These are phyloP conservation scores for Lepidurus apus DNA, from an alignment of 1,140 invertebrate species.

Conservation along the genomic window DNA sequence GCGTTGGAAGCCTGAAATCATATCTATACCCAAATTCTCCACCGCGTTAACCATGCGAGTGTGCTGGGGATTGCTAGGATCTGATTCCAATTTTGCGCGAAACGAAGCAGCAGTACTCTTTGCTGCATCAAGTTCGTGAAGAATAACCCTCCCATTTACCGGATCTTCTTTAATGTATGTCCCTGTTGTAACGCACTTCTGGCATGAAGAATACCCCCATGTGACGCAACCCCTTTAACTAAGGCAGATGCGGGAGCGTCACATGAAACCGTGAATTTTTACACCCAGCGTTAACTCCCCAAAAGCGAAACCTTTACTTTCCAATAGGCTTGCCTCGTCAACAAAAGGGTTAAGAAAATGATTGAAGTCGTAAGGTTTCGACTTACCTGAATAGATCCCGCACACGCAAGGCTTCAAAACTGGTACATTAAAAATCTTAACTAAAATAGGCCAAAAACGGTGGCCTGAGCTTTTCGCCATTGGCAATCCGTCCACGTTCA, in stretches of 20 bases:
- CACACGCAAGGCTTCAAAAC: slow-evolving; percentile 36
- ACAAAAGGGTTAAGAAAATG: slow-evolving; percentile 37
- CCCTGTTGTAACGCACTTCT: slow-evolving; percentile 38
- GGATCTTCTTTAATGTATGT: slow-evolving; percentile 36
- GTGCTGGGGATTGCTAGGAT: no score
- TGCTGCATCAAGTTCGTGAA: not conserved
- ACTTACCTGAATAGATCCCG: slow-evolving; percentile 37
- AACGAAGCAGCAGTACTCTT: slow-evolving; percentile 31
- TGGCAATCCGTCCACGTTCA: not conserved
- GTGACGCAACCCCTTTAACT: slow-evolving; percentile 37
- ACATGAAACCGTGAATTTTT: slow-evolving; percentile 36
- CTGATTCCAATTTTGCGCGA: not conserved
- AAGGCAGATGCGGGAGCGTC: slow-evolving; percentile 35
- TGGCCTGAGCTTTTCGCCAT: not conserved
- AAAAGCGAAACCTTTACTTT: slow-evolving; percentile 32
- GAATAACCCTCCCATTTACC: slow-evolving; percentile 35
- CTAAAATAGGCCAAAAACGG: slow-evolving; percentile 40
- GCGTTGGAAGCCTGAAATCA: no score
- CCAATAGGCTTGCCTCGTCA: slow-evolving; percentile 36
- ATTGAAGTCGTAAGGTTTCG: slow-evolving; percentile 36
- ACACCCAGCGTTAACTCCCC: slow-evolving; percentile 34
- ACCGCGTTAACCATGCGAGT: not conserved
- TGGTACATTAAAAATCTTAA: slow-evolving; percentile 29
- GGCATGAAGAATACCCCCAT: slow-evolving; percentile 39
- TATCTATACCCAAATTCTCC: no score